phyloP scores from a whole-genome alignment of 2,888 invertebrate genomes.

The Perizoma flavofasciatum region DNA sequence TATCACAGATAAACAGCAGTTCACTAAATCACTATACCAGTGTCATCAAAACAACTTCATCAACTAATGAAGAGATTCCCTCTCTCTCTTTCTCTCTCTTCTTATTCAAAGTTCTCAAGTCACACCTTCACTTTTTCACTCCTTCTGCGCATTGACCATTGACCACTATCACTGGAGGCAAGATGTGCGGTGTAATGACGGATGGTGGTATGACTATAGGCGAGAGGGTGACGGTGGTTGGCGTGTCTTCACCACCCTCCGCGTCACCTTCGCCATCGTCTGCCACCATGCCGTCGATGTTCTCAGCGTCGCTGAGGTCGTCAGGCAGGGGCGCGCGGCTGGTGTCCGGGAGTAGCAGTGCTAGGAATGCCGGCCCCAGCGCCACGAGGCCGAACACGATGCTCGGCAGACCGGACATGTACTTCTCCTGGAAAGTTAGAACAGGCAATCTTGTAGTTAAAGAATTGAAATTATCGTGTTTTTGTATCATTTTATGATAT shows the following conservation, averaged over 20 bases:
- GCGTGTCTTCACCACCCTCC: conserved; percentile 1
- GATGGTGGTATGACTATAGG: not conserved
- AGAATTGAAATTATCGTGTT: too few species aligned
- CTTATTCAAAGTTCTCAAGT: too few species aligned
- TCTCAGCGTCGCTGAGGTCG: conserved; percentile 62
- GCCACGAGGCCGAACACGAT: conserved; percentile 67
- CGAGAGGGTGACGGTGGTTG: not conserved
- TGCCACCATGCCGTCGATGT: conserved; percentile 45
- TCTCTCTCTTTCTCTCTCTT: too few species aligned
- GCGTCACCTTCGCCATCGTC: conserved; percentile 4
- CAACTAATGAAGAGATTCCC: too few species aligned
- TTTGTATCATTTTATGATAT: too few species aligned
- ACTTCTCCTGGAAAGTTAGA: conserved; percentile 51
- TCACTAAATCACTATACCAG: too few species aligned
- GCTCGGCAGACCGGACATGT: conserved; percentile 67
- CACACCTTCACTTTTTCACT: not conserved
- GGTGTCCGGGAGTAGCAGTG: conserved; percentile 69
- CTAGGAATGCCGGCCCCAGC: conserved; percentile 62
- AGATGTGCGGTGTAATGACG: not conserved
- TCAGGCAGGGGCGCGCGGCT: conserved; percentile 64
- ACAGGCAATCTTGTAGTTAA: too few species aligned
- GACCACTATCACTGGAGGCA: not conserved
- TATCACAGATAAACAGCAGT: too few species aligned
- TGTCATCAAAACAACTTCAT: too few species aligned
- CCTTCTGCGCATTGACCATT: not conserved